Base-by-base conservation (phyloP, 37 sponge, comb jelly and placozoan species). In the Cladorhizidae sp. region DNA sequence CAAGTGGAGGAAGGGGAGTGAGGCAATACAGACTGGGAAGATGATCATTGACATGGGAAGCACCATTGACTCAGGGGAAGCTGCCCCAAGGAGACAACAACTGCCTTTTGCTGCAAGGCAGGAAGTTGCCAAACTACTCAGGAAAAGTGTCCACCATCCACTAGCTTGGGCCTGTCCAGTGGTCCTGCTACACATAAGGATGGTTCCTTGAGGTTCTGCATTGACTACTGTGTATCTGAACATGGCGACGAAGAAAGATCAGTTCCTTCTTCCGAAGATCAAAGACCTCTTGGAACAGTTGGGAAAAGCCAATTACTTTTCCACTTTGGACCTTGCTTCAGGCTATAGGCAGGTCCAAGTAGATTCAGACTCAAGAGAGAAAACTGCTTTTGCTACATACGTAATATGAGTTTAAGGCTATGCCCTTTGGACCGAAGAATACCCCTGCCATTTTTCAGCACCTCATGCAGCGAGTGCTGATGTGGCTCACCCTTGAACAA, bases 331-430 rank as follows among this genome's bases (percentile, higher is more conserved):
- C 55, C 63, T 89, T 3, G 90, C 90, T 11, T 70, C 90, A 40
- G 85, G 86, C 1, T 89, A 70, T 40, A 80, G 90, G 90, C 90
- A 89, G 68, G 84, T 89, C 51, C 52, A 61, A 42, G 26, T 39
- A 11, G 62, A 84, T 22, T 74, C 31, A 28, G 36, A 39, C 0
- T 33, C 75, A 18, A 41, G 42, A 36, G 86, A 89, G 71, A 89
- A 89, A 65, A 89, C 90, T 14, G 90, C 86, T 9, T 85, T 85
- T 40, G 64, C 72, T 38, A 85, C 81, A 8, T 80, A 59, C 2
- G 73, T 84, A 51, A 81, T 84, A 18, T 33, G 90, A 84, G 8
- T 82, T 88, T 83, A 78, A 84, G 1, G 83, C 78, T 64, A 83
- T 70, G 42, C 64, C 84, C n/a, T n/a, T n/a, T n/a, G n/a, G n/a